Evolutionary conservation across 2,888 invertebrate genomes (phyloP).

Genomic region (Augiades crinisus): DNA sequence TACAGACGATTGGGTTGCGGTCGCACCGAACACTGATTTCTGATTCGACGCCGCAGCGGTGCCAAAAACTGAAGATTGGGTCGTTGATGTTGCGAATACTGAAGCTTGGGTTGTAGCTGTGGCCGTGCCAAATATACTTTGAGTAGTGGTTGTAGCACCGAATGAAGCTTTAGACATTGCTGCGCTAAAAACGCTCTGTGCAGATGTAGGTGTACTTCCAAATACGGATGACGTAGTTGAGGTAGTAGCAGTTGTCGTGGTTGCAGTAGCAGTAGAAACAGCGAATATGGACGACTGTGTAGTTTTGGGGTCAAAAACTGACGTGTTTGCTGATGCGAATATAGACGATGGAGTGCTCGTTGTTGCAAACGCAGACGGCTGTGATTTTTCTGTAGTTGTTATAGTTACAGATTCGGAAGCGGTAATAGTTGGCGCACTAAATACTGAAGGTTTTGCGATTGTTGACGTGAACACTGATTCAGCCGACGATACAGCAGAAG

Average conservation of each 20-base stretch:
- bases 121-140: slow-evolving; percentile 27
- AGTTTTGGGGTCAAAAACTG: slow-evolving; percentile 25
- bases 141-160: slow-evolving; percentile 39
- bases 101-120: slow-evolving; percentile 33
- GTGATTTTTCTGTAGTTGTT: slow-evolving; percentile 17
- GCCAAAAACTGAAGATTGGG: slow-evolving; percentile 36
- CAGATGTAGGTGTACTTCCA: slow-evolving; percentile 34
- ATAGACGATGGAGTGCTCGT: slow-evolving; percentile 30
- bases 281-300: slow-evolving; percentile 40
- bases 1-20: slow-evolving; percentile 38
- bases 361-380: slow-evolving; percentile 31
- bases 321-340: slow-evolving; percentile 32
- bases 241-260: slow-evolving; percentile 29
- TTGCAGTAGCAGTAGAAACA: slow-evolving; percentile 23
- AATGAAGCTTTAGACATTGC: slow-evolving; percentile 45
- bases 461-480: slow-evolving; percentile 35
- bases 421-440: not conserved
- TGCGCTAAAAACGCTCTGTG: slow-evolving; percentile 36
- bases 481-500: slow-evolving; percentile 29
- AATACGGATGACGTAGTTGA: slow-evolving; percentile 41
- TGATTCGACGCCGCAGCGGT: slow-evolving; percentile 31
- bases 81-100: slow-evolving; percentile 31
- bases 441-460: slow-evolving; percentile 5
- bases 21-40: slow-evolving; percentile 38
- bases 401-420: slow-evolving; percentile 14